phyloP scores from a whole-genome alignment of 2,797 vertebrate species.

The Epinephelus coioides region DNA sequence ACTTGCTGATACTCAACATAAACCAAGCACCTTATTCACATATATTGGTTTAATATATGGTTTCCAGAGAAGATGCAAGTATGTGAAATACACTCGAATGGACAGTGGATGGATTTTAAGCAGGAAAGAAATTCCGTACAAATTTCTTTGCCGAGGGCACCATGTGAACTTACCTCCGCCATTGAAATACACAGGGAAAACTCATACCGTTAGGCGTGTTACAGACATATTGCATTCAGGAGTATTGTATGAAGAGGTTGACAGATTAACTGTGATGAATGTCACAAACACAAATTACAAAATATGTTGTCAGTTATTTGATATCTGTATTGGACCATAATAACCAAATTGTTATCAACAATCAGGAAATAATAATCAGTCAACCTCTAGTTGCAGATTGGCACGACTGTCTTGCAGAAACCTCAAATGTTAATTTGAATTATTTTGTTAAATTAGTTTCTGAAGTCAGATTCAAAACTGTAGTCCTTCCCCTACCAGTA shows the following conservation, averaged over 20 bases:
- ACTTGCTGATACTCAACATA: constrained; percentile 46
- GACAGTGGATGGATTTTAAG: constrained; percentile 44
- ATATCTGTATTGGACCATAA: neutral
- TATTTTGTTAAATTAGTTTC: neutral
- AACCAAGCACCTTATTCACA: constrained; percentile 67
- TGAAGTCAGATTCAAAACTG: neutral
- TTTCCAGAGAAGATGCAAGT: constrained; percentile 53
- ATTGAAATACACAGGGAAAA: constrained; percentile 32
- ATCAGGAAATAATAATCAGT: constrained; percentile 20
- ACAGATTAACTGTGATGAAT: constrained; percentile 18
- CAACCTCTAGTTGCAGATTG: constrained; percentile 39
- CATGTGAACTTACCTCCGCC: constrained; percentile 76
- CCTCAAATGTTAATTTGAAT: neutral
- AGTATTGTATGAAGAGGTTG: constrained; percentile 47
- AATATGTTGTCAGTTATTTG: neutral
- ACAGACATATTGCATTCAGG: constrained; percentile 41
- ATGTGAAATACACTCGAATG: constrained; percentile 52
- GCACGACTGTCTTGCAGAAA: constrained; percentile 63
- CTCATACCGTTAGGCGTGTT: constrained; percentile 26
- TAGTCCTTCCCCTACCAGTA: neutral
- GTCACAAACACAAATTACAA: neutral
- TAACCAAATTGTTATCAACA: neutral
- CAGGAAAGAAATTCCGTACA: constrained; percentile 77
- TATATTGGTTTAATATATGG: constrained; percentile 86
- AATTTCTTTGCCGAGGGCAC: constrained; percentile 76